Conservation (phyloP, 1,140 invertebrate species). For the Anoplophora glabripennis region DNA sequence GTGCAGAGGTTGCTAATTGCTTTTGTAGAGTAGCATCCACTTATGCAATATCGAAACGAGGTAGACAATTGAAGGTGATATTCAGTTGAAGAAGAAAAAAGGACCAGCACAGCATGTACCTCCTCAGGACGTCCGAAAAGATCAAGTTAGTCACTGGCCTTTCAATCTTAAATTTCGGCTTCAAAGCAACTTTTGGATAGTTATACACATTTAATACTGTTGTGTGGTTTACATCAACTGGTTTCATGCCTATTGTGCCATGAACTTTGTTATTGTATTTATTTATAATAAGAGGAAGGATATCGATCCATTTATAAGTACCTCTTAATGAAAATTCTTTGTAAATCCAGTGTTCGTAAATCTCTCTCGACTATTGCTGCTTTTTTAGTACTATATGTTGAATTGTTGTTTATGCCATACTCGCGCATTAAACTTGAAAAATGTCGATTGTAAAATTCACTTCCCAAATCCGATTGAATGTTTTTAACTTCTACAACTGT, state of each 20-base stretch:
- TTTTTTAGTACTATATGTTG: conserved; percentile 45
- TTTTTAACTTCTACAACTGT: conserved; percentile 30
- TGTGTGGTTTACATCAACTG: too few species aligned
- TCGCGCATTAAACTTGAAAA: conserved; percentile 39
- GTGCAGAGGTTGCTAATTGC: conserved; percentile 26
- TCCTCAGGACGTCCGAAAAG: too few species aligned
- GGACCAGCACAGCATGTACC: too few species aligned
- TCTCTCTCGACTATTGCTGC: conserved; percentile 48
- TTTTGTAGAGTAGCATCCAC: too few species aligned
- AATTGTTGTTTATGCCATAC: conserved; percentile 45
- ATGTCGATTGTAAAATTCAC: conserved; percentile 41
- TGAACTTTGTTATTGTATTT: conserved; percentile 44
- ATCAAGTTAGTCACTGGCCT: too few species aligned
- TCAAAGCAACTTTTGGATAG: too few species aligned
- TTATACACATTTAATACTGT: too few species aligned
- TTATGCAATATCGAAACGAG: too few species aligned
- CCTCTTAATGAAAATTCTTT: conserved; percentile 42
- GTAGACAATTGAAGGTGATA: too few species aligned
- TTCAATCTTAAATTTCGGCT: conserved; percentile 36
- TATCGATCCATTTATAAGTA: conserved; percentile 40
- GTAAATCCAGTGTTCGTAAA: conserved; percentile 48
- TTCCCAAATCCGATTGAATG: conserved; percentile 43
- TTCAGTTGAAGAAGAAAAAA: too few species aligned
- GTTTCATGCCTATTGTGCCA: conserved; percentile 40
- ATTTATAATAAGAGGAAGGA: conserved; percentile 35